Evolutionary conservation across 2,888 invertebrate genomes (phyloP).

Genomic region (Agonopterix alstromeriana): DNA sequence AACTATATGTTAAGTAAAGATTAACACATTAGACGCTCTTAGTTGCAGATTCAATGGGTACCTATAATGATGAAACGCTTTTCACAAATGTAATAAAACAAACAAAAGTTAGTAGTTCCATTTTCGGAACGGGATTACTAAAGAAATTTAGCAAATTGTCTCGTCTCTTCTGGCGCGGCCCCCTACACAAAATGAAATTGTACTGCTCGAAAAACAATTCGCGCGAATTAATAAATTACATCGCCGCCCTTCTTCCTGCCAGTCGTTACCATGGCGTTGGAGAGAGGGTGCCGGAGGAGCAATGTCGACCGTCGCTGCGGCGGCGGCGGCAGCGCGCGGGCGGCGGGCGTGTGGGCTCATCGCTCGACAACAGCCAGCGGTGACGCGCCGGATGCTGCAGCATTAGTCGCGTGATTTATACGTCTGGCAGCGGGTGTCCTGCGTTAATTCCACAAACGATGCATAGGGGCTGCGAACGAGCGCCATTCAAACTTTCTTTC

Average conservation of each 20-base stretch:
- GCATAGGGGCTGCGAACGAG: constrained; percentile 33
- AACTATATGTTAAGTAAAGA: too few relatives aligned
- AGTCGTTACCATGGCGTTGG: constrained; percentile 32
- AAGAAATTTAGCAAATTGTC: too few relatives aligned
- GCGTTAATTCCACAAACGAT: constrained; percentile 61
- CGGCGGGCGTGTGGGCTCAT: constrained; percentile 17
- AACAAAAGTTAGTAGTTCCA: neutral
- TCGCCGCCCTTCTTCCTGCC: constrained; percentile 42
- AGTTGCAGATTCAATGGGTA: too few relatives aligned
- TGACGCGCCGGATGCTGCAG: constrained; percentile 66
- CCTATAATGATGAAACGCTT: too few relatives aligned
- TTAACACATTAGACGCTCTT: too few relatives aligned
- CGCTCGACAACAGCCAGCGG: constrained; percentile 38
- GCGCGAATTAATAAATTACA: constrained; percentile 56
- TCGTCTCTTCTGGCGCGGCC: neutral
- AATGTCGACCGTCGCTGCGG: constrained; percentile 7
- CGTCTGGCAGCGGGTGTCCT: constrained; percentile 60
- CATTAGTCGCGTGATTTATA: constrained; percentile 70
- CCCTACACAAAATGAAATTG: constrained; percentile 12
- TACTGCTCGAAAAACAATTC: constrained; percentile 40
- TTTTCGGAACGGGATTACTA: too few relatives aligned
- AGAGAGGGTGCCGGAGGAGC: constrained; percentile 14
- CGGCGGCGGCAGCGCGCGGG: constrained; percentile 19
- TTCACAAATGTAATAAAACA: too few relatives aligned
- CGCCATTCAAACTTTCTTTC: constrained; percentile 17